Evolutionary conservation across 2,888 invertebrate species (phyloP), one percentile per base, ranked within the genome.

Genomic region (Cephus spinipes): DNA sequence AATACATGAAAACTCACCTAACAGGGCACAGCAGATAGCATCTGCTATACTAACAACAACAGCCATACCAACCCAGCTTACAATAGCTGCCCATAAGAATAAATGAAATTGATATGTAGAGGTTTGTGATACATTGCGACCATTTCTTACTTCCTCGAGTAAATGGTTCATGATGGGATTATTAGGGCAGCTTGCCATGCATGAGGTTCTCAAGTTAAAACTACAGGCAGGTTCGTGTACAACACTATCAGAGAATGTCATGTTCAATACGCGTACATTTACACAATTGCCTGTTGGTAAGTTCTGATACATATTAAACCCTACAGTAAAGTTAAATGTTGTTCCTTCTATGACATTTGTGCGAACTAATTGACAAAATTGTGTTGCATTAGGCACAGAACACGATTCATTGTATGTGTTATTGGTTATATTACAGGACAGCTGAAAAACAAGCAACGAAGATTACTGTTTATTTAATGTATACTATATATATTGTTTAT

Each of bases 1-100:
- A 12, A 23, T 73, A 40, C 35, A 35, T 33, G 12, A 23, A 30
- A 69, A 88, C 91, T 90, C 91, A 94, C 96, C 97, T 34, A 98
- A 92, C 76, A 96, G 92, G 87, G 96, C 95, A 90, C 98, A 97
- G 89, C 97, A 97, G 81, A 98, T 96, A 0, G 98, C 96, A 92
- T 98, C 98, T 1, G 96, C 96, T 77, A 98, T 94, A 82, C 96
- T 97, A 31, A 97, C 96, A 3, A 96, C 95, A 0, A 98, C 96
- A 0, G 97, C 96, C 94, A 97, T 97, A 3, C 96, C 95, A 34
- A 96, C 92, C 96, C 97, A 98, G 79, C 95, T 96, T 15, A 96
- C 86, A n/a, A 96, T 93, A 91, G 97, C 94, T 78, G 97, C 92
- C 34, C 94, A 86, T 82, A 97, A 94, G 87, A 98, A 96, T 82